Base-by-base conservation (phyloP, 2,888 invertebrate genomes). In the Rhingia campestris region DNA sequence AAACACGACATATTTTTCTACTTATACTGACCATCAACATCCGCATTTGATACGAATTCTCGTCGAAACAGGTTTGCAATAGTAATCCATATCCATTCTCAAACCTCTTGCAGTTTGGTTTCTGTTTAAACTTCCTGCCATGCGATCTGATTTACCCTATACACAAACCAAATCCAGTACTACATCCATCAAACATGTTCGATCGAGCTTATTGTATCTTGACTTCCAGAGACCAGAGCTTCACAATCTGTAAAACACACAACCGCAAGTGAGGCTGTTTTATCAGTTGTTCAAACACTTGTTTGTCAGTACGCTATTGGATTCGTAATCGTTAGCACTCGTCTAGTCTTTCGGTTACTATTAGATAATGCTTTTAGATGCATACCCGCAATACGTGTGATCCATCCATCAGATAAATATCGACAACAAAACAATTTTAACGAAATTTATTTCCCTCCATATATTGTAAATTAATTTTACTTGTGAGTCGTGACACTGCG, bases 241-340 rank as follows among this genome's bases (percentile, higher is more conserved):
- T 4, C 12, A n/a, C 64, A 74, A 84, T 80, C 84, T 77, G 43
- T 35, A 10, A 61, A 35, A 37, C n/a, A 67, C 45, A 35, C 63
- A 73, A 79, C 69, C 41, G 12, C 73, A 69, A 76, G 39, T 54
- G 61, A 70, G 80, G 80, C 64, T 74, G 74, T 66, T 84, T 80
- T 80, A 80, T 84, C 84, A 84, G 64, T 84, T 75, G 74, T 66
- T 66, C 53, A 67, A 80, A 75, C 84, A 84, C 84, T 84, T 84
- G 84, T 84, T 22, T 84, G 84, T 75, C 84, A 84, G 84, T 84
- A 80, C 66, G 70, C 41, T 54, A 61, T 64, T 63, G 80, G 70
- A 80, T 66, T 75, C 66, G 80, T 61, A 80, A 80, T 70, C 73
- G 79, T 73, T 53, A 74, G 51, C 77, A 81, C 61, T 32, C 49